Evolutionary conservation across 2,113 vertebrate genomes (phyloP), one percentile per base, ranked within the genome.

Genomic region (pig (Sus scrofa)): DNA sequence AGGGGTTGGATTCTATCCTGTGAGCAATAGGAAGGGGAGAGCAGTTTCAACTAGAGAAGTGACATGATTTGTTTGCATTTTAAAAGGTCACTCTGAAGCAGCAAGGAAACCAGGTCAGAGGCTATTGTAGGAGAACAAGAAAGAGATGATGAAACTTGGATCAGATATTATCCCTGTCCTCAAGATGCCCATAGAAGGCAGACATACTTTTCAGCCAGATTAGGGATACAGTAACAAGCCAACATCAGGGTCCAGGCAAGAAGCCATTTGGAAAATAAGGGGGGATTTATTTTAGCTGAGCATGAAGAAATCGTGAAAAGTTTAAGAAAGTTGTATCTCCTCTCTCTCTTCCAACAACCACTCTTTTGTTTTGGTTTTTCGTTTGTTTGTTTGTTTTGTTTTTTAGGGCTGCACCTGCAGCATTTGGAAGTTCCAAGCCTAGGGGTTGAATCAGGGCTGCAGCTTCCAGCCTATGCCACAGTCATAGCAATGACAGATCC

Each of bases 231-330:
- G 37, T 81, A 77, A 63, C 44, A 83, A 87, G 26, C 44, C 54
- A 24, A 22, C 30, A 74, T 52, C 32, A 79, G 86, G 4, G 9
- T 6, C 32, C 34, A 86, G 63, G 26, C 54, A 86, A 67, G 67
- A 93, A 74, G 27, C 44, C 89, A 0, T 16, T 32, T 63, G 20
- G 27, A 86, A 44, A 74, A 82, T 15, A 82, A 62, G 37, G 32
- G 70, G 7, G 54, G 60, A 79, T 78, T 95, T 94, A 52, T 90
- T 91, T 96, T 86, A 67, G 75, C 44, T 54, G 14, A 91, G 19
- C 65, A 52, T 50, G 37, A 86, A 89, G 10, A 94, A 86, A 52
- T 71, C 9, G 63, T 91, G 37, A 71, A 74, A 84, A 85, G 32
- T 85, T 91, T 81, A 91, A 93, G 15, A 11, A 89, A 96, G 18